Conservation (phyloP, 1,140 invertebrate species). For the Calephelis virginiensis region DNA sequence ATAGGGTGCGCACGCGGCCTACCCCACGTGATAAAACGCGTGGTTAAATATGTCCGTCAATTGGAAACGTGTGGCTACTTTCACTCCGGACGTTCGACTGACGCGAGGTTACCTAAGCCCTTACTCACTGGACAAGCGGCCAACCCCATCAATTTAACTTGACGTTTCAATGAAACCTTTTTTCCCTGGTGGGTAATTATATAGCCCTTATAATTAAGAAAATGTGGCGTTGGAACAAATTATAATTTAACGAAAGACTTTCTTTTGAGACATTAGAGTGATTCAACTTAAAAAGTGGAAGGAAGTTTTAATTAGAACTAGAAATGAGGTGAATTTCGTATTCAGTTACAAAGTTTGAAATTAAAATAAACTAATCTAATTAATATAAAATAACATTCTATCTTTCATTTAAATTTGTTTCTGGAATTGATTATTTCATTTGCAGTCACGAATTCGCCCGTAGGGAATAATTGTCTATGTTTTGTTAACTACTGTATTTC, state of each 20-base stretch:
- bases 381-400: not conserved
- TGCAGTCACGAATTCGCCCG: not conserved
- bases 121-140: slow-evolving; percentile 17
- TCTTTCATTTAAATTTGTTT: not conserved
- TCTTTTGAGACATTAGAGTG: slow-evolving; percentile 15
- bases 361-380: not conserved
- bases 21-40: slow-evolving; percentile 1
- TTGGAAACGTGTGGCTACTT: slow-evolving; percentile 9
- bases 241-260: slow-evolving; percentile 17
- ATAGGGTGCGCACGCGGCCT: slow-evolving; percentile 9
- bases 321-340: slow-evolving; percentile 7
- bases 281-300: slow-evolving; percentile 12
- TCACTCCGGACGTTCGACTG: slow-evolving; percentile 18
- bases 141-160: slow-evolving; percentile 18
- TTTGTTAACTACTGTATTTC: not conserved
- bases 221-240: slow-evolving; percentile 17
- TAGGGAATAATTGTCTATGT: not conserved
- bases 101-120: slow-evolving; percentile 17
- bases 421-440: slow-evolving; percentile 2
- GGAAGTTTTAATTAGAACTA: slow-evolving; percentile 1
- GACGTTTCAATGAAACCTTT: slow-evolving; percentile 17
- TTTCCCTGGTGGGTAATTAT: slow-evolving; percentile 18
- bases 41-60: slow-evolving; percentile 10
- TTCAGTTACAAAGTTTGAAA: not conserved
- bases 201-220: slow-evolving; percentile 18